Percentiles rank a stretch among this genome's conserved stretches.
Evolutionary conservation across 2,113 vertebrate species (phyloP).

Genomic region (Bucco capensis): DNA sequence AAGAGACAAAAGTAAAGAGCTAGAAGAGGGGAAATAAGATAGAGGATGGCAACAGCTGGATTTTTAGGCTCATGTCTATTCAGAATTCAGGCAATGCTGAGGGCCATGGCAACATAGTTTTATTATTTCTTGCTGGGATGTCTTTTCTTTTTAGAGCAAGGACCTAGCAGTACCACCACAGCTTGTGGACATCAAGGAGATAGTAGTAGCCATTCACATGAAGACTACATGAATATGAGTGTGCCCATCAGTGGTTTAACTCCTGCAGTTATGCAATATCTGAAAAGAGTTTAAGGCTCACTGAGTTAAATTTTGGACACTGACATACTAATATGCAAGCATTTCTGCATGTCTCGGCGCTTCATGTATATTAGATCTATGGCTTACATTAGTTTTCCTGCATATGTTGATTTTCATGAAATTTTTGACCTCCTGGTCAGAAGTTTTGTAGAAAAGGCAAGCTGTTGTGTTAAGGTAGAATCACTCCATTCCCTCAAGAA

Average conservation of each 20-base stretch:
- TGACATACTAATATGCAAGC: no score
- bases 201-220: fast-evolving
- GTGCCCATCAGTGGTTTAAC: fast-evolving
- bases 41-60: not conserved
- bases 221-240: not conserved
- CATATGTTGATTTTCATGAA: not conserved
- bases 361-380: not conserved
- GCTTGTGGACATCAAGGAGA: not conserved
- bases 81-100: not conserved
- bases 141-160: not conserved
- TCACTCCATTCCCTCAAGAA: not conserved
- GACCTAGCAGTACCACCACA: fast-evolving
- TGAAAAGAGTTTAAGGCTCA: not conserved
- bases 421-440: not conserved
- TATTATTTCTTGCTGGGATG: not conserved
- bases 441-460: not conserved
- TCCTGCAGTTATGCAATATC: fast-evolving
- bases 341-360: not conserved
- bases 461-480: not conserved
- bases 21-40: not conserved
- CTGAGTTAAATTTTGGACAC: not conserved
- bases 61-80: not conserved
- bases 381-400: not conserved
- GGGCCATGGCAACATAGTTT: not conserved
- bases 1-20: not conserved